phyloP scores from a whole-genome alignment of 2,888 invertebrate species.

The Iselma pallidipennis region DNA sequence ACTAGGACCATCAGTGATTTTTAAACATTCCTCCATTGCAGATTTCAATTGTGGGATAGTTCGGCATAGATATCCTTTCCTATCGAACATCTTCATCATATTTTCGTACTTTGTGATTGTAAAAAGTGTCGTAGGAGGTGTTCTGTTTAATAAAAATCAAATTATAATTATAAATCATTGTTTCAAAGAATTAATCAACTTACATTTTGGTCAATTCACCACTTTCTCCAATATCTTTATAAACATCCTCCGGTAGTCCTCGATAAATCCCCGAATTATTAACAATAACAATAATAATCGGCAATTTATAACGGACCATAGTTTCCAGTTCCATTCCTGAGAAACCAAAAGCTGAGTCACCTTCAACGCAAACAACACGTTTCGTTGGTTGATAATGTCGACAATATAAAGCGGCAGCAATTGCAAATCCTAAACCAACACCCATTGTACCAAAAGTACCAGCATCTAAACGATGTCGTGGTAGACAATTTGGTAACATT shows the following conservation, averaged over 20 bases:
- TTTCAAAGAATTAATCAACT: constrained; percentile 45
- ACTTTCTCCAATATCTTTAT: constrained; percentile 68
- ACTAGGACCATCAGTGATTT: constrained; percentile 74
- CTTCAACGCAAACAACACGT: constrained; percentile 90
- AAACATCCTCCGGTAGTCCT: constrained; percentile 79
- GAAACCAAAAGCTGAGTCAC: constrained; percentile 98
- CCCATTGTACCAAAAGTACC: constrained; percentile 99
- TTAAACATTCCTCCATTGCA: constrained; percentile 70
- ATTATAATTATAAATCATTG: neutral
- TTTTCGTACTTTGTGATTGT: constrained; percentile 85
- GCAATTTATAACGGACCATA: constrained; percentile 90
- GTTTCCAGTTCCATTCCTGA: constrained; percentile 99
- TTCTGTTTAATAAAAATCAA: constrained; percentile 60
- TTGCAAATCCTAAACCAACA: constrained; percentile 88
- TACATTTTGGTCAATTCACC: constrained; percentile 79
- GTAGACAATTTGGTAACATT: constrained; percentile 79
- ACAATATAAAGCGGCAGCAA: constrained; percentile 90
- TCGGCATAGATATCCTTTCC: constrained; percentile 77
- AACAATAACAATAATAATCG: constrained; percentile 86
- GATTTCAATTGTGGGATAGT: constrained; percentile 75
- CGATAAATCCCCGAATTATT: constrained; percentile 96
- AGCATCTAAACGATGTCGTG: constrained; percentile 90
- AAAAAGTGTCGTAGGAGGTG: constrained; percentile 81
- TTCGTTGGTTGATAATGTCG: constrained; percentile 79
- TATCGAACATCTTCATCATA: constrained; percentile 86